Evolutionary conservation across 2,113 vertebrate species (phyloP).

Genomic region (Podocnemis expansa): DNA sequence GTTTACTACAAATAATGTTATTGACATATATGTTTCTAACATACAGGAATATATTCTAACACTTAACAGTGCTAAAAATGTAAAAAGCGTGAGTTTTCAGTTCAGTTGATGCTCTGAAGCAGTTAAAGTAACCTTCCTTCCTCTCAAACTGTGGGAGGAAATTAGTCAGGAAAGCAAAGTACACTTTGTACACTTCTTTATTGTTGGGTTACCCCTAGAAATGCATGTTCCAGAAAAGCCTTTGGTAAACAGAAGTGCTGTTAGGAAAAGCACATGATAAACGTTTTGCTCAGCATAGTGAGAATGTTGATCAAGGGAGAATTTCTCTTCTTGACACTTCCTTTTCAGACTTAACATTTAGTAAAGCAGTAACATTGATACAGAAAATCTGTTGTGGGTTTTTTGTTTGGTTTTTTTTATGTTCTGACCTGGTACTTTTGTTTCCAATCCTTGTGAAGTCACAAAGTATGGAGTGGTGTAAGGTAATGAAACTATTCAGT

Average conservation of each 20-base stretch:
- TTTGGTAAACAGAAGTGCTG: background rate
- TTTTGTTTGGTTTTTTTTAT: background rate
- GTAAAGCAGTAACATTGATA: background rate
- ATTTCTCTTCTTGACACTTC: background rate
- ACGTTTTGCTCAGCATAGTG: background rate
- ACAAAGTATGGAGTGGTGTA: background rate
- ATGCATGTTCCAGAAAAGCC: background rate
- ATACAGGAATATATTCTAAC: background rate
- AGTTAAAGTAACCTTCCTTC: background rate
- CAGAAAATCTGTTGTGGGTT: too few species aligned
- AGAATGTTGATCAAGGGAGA: background rate
- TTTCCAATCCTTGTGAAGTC: background rate
- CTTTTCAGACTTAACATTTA: background rate
- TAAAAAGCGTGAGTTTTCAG: too few species aligned
- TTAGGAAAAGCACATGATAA: background rate
- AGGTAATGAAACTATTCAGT: background rate
- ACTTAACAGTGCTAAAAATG: background rate
- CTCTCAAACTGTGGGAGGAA: background rate
- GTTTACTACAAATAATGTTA: background rate
- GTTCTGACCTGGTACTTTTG: background rate
- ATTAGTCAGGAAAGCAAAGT: background rate
- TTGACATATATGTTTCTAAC: background rate
- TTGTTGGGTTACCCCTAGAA: background rate
- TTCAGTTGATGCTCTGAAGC: background rate
- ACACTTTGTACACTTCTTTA: background rate